Evolutionary conservation across 92 coral and sea anemone genomes (phyloP), one percentile per base, ranked within the genome.

Genomic region (Umimayanthus kanabou): DNA sequence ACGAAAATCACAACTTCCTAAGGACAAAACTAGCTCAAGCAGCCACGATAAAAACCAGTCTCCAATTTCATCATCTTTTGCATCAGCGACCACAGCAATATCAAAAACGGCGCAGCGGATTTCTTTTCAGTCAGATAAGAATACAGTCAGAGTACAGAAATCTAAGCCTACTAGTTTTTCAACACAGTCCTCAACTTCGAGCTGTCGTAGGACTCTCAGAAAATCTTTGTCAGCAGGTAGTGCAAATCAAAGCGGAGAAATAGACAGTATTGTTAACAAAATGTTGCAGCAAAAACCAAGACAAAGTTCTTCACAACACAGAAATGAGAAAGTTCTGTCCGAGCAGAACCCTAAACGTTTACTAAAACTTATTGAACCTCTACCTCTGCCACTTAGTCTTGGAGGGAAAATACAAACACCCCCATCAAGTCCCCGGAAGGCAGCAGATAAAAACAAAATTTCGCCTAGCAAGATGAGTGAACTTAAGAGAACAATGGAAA

Each of bases 401-500:
- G 74, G 37, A 4, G 55, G 42, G 11, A 83, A 47, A 18, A 39
- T 16, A n/a, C 87, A 83, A 26, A 71, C 65, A n/a, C 65, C 65
- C 2, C 79, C 87, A 43, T 26, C 40, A 69, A 83, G 78, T 28
- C 79, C 87, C 6, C 55, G 28, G n/a, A 83, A 83, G 29, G 4
- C 14, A 6, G 39, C 58, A 80, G 84, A 80, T 30, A 69, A 50
- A 14, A 69, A 81, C 61, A 20, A 50, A 8, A 45, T 83, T 28
- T 83, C 87, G 70, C 10, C 57, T 9, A 73, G 74, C 39, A 83
- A 83, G 50, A 69, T 83, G 61, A 25, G 33, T n/a, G 87, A 83
- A 26, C 87, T 83, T 28, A 83, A 53, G 43, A 16, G 66, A 72
- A 83, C 77, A 28, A 28, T 83, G 65, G 69, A 70, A 71, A 10